Evolutionary conservation across 1,140 invertebrate genomes (phyloP).

Genomic region (Drosophila pectinifera): DNA sequence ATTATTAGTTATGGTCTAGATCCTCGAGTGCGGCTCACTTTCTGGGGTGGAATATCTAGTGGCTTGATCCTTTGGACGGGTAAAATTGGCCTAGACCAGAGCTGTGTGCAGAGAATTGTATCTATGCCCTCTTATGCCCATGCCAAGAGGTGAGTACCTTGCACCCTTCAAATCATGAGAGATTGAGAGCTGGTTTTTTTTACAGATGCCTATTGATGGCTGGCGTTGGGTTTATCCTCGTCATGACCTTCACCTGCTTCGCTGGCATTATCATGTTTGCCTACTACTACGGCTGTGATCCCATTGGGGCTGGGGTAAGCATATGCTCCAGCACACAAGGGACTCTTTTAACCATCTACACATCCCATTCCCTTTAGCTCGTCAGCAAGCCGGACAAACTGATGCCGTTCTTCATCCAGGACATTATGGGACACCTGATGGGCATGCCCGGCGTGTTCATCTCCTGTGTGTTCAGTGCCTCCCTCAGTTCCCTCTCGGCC

Average conservation of each 20-base stretch:
- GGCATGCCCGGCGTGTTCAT: conserved; percentile 90
- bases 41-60: conserved; percentile 54
- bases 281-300: conserved; percentile 91
- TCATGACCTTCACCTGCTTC: conserved; percentile 87
- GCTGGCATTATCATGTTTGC: conserved; percentile 91
- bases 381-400: conserved; percentile 86
- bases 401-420: conserved; percentile 88
- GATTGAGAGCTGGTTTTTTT: too few relatives aligned
- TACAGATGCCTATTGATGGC: conserved; percentile 86
- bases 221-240: conserved; percentile 85
- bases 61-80: conserved; percentile 71
- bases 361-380: conserved; percentile 44
- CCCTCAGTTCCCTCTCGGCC: conserved; percentile 90
- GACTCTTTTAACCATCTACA: background rate
- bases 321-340: too few relatives aligned
- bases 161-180: background rate
- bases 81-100: conserved; percentile 75
- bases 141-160: conserved; percentile 61
- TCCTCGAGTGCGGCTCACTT: conserved; percentile 63
- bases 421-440: conserved; percentile 86
- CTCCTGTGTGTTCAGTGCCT: conserved; percentile 89
- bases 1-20: conserved; percentile 62
- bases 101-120: conserved; percentile 77
- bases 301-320: conserved; percentile 87
- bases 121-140: conserved; percentile 68